These are phyloP conservation scores for Psix sp. DNA, from an alignment of 1,140 invertebrate species.

Conservation along the genomic window DNA sequence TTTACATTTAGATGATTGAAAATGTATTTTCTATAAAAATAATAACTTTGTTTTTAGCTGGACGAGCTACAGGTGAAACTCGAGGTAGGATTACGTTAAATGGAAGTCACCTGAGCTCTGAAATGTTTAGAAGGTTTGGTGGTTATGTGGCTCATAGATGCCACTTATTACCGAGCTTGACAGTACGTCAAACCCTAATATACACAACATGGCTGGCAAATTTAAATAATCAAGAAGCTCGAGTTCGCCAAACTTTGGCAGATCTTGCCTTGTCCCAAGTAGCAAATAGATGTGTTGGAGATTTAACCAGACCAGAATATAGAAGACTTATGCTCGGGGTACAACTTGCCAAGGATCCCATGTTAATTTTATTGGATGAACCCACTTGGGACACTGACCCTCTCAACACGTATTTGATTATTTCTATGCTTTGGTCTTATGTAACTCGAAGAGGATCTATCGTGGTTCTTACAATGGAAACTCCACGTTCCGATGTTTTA, in stretches of 20 bases:
- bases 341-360: slow-evolving; percentile 91
- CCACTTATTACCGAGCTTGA: slow-evolving; percentile 88
- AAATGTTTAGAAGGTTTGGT: slow-evolving; percentile 89
- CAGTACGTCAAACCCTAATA: slow-evolving; percentile 89
- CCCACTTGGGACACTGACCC: slow-evolving; percentile 94
- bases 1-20: too few species aligned
- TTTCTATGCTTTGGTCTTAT: slow-evolving; percentile 94
- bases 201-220: slow-evolving; percentile 82
- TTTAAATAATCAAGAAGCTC: slow-evolving; percentile 68
- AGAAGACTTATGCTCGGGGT: slow-evolving; percentile 90
- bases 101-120: slow-evolving; percentile 86
- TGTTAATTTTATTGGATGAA: slow-evolving; percentile 90
- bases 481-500: slow-evolving; percentile 94
- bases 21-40: too few species aligned
- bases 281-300: slow-evolving; percentile 86
- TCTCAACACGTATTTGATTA: slow-evolving; percentile 92
- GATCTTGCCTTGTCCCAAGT: slow-evolving; percentile 93
- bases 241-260: slow-evolving; percentile 88
- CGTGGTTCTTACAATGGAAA: slow-evolving; percentile 93
- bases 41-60: slow-evolving; percentile 73
- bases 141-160: slow-evolving; percentile 90
- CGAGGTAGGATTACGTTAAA: slow-evolving; percentile 91
- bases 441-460: slow-evolving; percentile 93
- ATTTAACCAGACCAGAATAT: slow-evolving; percentile 89
- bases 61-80: slow-evolving; percentile 83